phyloP scores from a whole-genome alignment of 2,888 invertebrate species.

The Chymomyza amoena region DNA sequence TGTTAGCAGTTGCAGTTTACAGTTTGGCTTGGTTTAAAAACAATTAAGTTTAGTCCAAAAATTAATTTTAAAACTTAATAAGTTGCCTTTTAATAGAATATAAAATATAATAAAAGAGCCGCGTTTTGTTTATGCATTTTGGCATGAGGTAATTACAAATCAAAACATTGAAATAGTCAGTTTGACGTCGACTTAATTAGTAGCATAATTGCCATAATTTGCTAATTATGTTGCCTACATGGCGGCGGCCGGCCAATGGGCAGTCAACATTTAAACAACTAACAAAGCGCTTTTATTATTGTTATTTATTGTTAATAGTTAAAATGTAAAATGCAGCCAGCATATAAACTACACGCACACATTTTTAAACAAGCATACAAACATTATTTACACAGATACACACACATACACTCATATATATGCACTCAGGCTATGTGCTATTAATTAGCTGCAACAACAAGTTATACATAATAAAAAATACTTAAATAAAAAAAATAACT shows the following conservation, averaged over 20 bases:
- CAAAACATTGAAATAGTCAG: background rate
- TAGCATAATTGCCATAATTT: constrained; percentile 17
- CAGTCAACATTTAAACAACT: constrained; percentile 55
- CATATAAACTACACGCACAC: constrained; percentile 4
- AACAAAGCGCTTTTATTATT: constrained; percentile 60
- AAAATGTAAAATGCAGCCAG: constrained; percentile 28
- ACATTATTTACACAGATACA: background rate
- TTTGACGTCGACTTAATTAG: constrained; percentile 16
- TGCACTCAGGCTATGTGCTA: constrained; percentile 32
- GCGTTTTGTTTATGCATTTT: background rate
- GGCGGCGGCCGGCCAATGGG: background rate
- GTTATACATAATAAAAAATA: constrained; percentile 9
- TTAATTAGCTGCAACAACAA: constrained; percentile 46
- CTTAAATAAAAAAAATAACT: constrained; percentile 48
- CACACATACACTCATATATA: background rate
- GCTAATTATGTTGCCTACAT: constrained; percentile 17
- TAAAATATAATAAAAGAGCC: no score
- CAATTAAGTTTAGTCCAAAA: background rate
- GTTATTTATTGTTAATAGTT: constrained; percentile 22
- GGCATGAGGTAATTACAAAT: background rate
- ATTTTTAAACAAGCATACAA: constrained; percentile 19
- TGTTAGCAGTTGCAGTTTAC: background rate
- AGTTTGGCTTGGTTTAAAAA: background rate
- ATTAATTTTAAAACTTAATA: background rate
- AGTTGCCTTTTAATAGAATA: background rate